phyloP scores from a whole-genome alignment of 2,888 invertebrate genomes.

The Dyspetes luteomarginatus region DNA sequence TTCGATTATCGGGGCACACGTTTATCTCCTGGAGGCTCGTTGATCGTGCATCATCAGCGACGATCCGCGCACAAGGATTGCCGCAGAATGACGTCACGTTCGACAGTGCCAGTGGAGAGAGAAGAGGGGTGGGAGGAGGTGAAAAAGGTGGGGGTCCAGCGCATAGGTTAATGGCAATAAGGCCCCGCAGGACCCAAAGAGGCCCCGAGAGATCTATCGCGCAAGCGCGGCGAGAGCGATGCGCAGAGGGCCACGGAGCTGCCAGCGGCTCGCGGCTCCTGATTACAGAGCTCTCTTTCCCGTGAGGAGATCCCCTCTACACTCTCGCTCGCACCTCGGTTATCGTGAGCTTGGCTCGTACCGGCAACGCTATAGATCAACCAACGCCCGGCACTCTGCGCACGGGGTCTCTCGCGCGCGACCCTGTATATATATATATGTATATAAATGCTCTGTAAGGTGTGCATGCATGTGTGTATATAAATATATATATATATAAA shows the following conservation, averaged over 20 bases:
- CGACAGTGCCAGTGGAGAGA: conserved; percentile 14
- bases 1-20: conserved; percentile 51
- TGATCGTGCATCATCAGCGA: conserved; percentile 56
- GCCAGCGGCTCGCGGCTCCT: conserved; percentile 79
- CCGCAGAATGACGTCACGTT: conserved; percentile 64
- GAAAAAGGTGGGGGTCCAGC: conserved; percentile 68
- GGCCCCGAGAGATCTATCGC: conserved; percentile 39
- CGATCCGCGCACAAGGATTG: conserved; percentile 31
- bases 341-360: conserved; percentile 72
- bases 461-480: neutral
- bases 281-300: conserved; percentile 81
- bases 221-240: neutral
- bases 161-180: conserved; percentile 81
- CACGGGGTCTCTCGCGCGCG: conserved; percentile 47
- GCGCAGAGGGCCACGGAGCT: neutral
- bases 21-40: conserved; percentile 39
- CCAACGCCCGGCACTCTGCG: conserved; percentile 76
- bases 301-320: conserved; percentile 76
- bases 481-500: neutral
- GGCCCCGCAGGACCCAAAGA: conserved; percentile 74
- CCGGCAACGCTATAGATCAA: conserved; percentile 78
- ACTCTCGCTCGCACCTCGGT: conserved; percentile 82
- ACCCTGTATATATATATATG: too few species aligned
- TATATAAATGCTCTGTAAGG: too few species aligned
- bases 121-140: conserved; percentile 62